Evolutionary conservation across 2,113 vertebrate genomes (phyloP), one percentile per base, ranked within the genome.

Genomic region (Bambusicola thoracicus): DNA sequence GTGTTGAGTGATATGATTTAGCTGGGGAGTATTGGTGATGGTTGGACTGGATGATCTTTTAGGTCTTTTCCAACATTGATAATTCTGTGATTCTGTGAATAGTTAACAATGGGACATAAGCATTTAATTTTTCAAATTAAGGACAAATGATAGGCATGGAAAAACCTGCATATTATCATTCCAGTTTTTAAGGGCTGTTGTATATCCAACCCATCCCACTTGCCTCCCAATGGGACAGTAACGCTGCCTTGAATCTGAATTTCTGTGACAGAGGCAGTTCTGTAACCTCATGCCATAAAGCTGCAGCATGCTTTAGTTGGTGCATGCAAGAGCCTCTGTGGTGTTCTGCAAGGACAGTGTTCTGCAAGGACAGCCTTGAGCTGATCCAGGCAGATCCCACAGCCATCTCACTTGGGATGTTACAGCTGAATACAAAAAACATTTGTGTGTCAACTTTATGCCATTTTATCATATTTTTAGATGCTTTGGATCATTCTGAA

Each of bases 111-210:
- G 63, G 85, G 48, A 85, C 89, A 94, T 69, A 85, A 92, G 89
- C 68, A 93, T 95, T 93, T 94, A 49, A 87, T 95, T 92, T 94
- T 63, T 95, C 70, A 81, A 91, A 96, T 92, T 77, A 74, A 92
- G 87, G 87, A 87, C 94, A 89, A 95, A 77, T 85, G 75, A 93
- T 63, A 95, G 87, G 85, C 76, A 95, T 83, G 94, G 95, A 92
- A 95, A 96, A 92, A 85, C 85, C 87, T 97, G 76, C 94, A 89
- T 74, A 74, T 89, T 85, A 73, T 89, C 81, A 79, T 67, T 66
- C 10, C 61, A 72, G 82, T 51, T 87, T 87, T 77, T 70, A 85
- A 97, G 81, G 87, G 87, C 85, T 95, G 91, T 92, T 92, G 79
- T 78, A 76, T 90, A 43, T 59, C 51, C 91, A 95, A 80, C 94